Evolutionary conservation across 2,888 invertebrate species (phyloP), one percentile per base, ranked within the genome.

Genomic region (Teleiodes luculella): DNA sequence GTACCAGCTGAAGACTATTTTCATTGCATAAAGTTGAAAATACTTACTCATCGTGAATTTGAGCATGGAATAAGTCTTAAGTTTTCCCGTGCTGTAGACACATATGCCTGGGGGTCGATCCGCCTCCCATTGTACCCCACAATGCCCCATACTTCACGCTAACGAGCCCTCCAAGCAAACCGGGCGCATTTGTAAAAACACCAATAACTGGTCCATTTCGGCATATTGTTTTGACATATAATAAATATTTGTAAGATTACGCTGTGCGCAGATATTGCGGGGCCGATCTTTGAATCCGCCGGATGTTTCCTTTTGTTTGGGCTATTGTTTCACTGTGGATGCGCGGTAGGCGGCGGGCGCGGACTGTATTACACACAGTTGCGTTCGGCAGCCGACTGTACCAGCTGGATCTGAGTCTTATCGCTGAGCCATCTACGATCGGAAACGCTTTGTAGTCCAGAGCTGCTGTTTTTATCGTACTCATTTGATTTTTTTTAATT

Each of bases 191-290:
- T 89, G 88, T 89, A 88, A 87, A 87, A 88, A 86, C 80, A 74
- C 80, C 83, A 87, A 87, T 85, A 86, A 84, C 86, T 83, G 80
- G 80, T 80, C 78, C 84, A 82, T 88, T 88, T 88, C 83, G 89
- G 87, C 86, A 87, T 89, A 89, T 89, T 87, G 87, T 88, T 88
- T 89, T 88, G 89, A 88, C 89, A 87, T 88, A 88, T 83, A 88
- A 89, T 89, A 89, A 89, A 89, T 89, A 88, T 88, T 88, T 88
- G 86, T 72, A 71, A 82, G 86, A 88, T 87, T 84, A 78, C 78
- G 75, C 78, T 71, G n/a, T n/a, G 74, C 66, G 70, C 76, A 62
- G 71, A 85, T 86, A 87, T 86, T 82, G 82, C 72, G 62, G 70
- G 60, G 63, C 74, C 70, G 86, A 84, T 86, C 81, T 79, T 74